Conservation (phyloP, 1,140 invertebrate species). For the Dolichoris vasculosae region DNA sequence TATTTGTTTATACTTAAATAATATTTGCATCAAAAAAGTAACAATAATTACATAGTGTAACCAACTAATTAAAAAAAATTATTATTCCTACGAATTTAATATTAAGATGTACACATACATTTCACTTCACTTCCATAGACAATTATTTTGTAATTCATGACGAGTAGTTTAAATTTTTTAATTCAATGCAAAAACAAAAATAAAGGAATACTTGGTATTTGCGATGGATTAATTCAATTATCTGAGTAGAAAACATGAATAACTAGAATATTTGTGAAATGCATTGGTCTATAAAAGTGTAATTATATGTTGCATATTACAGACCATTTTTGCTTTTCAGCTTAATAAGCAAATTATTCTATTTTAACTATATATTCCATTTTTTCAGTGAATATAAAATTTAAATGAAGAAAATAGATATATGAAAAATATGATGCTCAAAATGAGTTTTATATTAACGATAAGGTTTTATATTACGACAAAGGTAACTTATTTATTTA, state of each 20-base stretch:
- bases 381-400: background rate
- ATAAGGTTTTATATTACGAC: no score
- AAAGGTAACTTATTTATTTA: no score
- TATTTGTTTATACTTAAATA: background rate
- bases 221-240: background rate
- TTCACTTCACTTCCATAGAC: conserved; percentile 15
- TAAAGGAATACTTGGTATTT: background rate
- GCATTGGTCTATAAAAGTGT: background rate
- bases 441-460: no score
- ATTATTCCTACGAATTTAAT: background rate
- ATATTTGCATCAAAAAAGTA: background rate
- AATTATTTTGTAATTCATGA: conserved; percentile 13
- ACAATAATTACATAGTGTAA: background rate
- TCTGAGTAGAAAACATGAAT: background rate
- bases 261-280: conserved; percentile 5
- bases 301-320: background rate
- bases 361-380: background rate
- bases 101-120: background rate
- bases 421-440: background rate
- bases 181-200: background rate
- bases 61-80: conserved; percentile 19
- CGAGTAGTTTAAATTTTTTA: background rate
- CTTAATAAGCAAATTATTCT: background rate
- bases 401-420: background rate
- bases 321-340: background rate